phyloP scores from a whole-genome alignment of 2,113 vertebrate genomes.

The Irena cyanogastra region DNA sequence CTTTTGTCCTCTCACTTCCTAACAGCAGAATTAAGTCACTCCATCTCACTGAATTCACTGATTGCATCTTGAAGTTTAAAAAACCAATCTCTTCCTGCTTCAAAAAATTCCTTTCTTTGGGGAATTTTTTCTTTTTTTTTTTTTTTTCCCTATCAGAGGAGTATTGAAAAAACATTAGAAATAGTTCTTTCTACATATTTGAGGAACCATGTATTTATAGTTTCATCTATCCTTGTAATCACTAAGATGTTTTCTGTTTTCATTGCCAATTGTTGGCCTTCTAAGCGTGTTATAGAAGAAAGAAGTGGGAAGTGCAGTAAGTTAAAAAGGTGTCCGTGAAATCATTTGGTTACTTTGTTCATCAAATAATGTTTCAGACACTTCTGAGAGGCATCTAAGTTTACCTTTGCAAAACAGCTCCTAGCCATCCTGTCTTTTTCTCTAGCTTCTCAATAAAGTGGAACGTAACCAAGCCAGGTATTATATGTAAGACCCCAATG shows the following conservation, averaged over 20 bases:
- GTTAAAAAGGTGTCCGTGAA: neutral
- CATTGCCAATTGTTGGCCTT: neutral
- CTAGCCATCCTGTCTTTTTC: neutral
- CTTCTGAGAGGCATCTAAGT: neutral
- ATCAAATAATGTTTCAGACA: neutral
- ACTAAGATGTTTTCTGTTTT: neutral
- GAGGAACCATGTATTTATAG: neutral
- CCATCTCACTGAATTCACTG: neutral
- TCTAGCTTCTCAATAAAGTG: neutral
- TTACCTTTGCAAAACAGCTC: neutral
- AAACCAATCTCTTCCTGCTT: neutral
- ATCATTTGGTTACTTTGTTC: neutral
- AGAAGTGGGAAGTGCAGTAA: fast-evolving
- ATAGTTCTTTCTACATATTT: neutral
- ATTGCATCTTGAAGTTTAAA: neutral
- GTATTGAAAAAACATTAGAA: neutral
- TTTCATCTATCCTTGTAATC: neutral
- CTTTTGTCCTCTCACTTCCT: neutral
- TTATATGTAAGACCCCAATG: neutral
- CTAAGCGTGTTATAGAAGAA: neutral
- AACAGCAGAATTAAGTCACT: neutral
- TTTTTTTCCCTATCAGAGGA: fast-evolving
- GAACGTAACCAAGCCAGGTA: neutral
- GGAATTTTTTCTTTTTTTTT: neutral
- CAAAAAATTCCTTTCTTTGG: neutral